These are phyloP conservation scores for Macroglossus sobrinus DNA, from an alignment of 2,113 vertebrate genomes.

Conservation along the genomic window DNA sequence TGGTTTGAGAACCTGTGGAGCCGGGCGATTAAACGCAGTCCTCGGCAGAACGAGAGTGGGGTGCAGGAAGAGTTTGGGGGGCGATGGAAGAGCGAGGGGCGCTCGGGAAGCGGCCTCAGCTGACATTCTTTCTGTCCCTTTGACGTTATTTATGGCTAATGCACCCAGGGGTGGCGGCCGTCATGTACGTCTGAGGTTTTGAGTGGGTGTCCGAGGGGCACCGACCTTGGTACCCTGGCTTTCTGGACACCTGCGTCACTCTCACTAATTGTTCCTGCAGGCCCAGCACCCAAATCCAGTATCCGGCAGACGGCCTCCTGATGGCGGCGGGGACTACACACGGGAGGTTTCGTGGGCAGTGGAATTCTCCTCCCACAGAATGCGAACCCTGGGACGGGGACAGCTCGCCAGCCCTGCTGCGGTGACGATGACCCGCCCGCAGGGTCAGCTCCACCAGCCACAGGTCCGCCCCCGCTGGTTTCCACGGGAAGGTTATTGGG, in stretches of 20 bases:
- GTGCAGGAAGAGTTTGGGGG: neutral
- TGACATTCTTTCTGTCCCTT: neutral
- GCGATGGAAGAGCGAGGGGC: neutral
- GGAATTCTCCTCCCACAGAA: neutral
- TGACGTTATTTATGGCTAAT: neutral
- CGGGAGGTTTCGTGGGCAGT: neutral
- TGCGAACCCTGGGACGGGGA: too few species aligned
- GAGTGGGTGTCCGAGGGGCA: neutral
- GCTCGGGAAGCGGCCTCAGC: neutral
- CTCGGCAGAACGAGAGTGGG: neutral
- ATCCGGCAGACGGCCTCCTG: neutral
- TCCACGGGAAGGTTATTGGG: conserved; percentile 22
- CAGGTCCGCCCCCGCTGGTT: neutral
- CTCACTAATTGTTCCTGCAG: neutral
- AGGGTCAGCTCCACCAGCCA: neutral
- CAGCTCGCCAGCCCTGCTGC: too few species aligned
- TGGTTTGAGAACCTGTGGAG: neutral
- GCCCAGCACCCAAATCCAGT: neutral
- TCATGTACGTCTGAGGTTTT: rapidly evolving
- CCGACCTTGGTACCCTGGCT: neutral
- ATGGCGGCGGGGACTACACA: neutral
- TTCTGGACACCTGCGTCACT: neutral
- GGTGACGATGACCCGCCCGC: neutral
- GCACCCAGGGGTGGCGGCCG: neutral
- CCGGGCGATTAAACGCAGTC: neutral